phyloP scores from a whole-genome alignment of 2,888 invertebrate genomes.

The Eristalis pertinax region DNA sequence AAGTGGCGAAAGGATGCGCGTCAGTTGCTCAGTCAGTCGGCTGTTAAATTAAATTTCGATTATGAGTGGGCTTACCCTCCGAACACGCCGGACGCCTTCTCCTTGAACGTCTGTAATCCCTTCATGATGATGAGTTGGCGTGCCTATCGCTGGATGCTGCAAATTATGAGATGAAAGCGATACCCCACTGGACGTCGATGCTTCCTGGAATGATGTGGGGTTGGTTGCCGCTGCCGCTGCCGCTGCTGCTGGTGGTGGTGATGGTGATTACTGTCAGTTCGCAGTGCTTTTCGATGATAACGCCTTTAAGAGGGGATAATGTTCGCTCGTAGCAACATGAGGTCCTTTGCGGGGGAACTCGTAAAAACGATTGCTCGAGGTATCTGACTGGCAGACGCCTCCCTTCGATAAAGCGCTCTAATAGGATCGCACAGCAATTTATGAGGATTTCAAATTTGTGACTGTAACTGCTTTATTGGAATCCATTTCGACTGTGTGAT shows the following conservation, averaged over 20 bases:
- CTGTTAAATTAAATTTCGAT: constrained; percentile 80
- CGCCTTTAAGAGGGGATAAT: constrained; percentile 70
- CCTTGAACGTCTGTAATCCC: constrained; percentile 81
- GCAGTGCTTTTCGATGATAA: constrained; percentile 64
- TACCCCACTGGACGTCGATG: constrained; percentile 53
- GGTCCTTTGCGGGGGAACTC: constrained; percentile 32
- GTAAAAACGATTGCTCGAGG: constrained; percentile 42
- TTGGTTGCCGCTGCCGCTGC: not conserved
- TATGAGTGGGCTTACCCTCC: constrained; percentile 78
- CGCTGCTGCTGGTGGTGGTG: not conserved
- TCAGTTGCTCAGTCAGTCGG: constrained; percentile 77
- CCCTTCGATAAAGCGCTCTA: constrained; percentile 38
- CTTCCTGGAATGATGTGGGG: constrained; percentile 10
- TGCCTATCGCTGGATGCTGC: constrained; percentile 67
- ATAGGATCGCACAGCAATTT: constrained; percentile 61
- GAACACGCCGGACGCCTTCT: constrained; percentile 80
- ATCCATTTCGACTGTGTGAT: constrained; percentile 52
- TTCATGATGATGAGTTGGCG: constrained; percentile 76
- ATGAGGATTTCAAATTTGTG: constrained; percentile 58
- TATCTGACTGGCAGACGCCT: constrained; percentile 52
- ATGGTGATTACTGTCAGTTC: constrained; percentile 55
- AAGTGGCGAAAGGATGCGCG: constrained; percentile 73
- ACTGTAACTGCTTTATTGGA: constrained; percentile 46
- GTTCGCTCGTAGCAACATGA: constrained; percentile 49
- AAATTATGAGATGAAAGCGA: constrained; percentile 67